A percentile compares a stretch with the other conserved stretches of the same genome.
Evolutionary conservation across 2,797 vertebrate species (phyloP).

Genomic region (Lutjanus campechanus): DNA sequence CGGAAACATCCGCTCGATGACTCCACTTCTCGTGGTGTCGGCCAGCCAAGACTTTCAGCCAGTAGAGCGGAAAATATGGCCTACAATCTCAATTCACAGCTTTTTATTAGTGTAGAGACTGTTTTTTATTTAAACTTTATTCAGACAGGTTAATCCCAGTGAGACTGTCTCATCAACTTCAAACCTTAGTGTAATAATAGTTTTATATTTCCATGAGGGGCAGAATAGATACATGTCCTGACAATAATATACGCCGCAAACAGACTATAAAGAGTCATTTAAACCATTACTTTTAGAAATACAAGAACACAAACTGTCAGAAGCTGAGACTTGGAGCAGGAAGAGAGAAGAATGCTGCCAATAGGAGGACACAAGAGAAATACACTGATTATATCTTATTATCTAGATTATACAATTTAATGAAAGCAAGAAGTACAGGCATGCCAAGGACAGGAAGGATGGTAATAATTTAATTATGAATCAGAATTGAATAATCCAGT

Average conservation of each 20-base stretch:
- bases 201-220: background rate
- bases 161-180: background rate
- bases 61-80: constrained; percentile 75
- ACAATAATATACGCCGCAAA: background rate
- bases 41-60: constrained; percentile 63
- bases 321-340: background rate
- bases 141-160: constrained; percentile 22
- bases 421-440: background rate
- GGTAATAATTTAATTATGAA: constrained; percentile 7
- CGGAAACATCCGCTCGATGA: constrained; percentile 85
- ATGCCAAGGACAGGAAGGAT: background rate
- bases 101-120: constrained; percentile 24
- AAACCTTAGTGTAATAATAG: background rate
- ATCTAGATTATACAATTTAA: background rate
- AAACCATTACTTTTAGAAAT: background rate
- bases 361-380: background rate
- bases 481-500: constrained; percentile 25
- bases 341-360: background rate
- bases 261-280: background rate
- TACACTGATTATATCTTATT: background rate
- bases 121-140: constrained; percentile 35
- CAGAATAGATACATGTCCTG: background rate
- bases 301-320: background rate
- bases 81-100: constrained; percentile 43
- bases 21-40: constrained; percentile 81